Evolutionary conservation across 2,113 vertebrate species (phyloP).

Genomic region (Rynchops niger): DNA sequence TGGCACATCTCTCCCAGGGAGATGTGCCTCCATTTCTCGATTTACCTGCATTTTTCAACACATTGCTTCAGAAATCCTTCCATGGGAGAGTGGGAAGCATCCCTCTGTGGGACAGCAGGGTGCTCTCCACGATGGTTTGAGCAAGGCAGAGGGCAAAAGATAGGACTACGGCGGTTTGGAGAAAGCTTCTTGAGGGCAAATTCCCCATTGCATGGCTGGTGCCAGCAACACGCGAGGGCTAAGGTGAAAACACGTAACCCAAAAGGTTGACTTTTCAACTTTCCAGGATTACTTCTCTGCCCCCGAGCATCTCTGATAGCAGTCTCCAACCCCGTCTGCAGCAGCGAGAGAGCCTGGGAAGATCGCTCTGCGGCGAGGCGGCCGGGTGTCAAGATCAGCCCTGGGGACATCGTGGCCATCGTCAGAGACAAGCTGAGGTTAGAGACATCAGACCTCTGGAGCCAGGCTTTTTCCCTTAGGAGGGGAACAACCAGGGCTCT

Average conservation of each 20-base stretch:
- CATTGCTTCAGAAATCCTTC: not conserved
- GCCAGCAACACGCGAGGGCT: not conserved
- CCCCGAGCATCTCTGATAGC: not conserved
- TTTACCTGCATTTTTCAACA: fast-evolving
- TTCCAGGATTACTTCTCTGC: not conserved
- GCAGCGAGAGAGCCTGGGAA: not conserved
- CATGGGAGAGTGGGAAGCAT: not conserved
- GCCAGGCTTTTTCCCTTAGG: not conserved
- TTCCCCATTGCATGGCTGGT: fast-evolving
- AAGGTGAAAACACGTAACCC: not conserved
- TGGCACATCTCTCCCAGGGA: not conserved
- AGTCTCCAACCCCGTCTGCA: not conserved
- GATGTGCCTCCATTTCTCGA: not conserved
- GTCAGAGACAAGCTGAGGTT: not conserved
- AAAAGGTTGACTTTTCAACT: not conserved
- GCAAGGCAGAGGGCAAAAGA: not conserved
- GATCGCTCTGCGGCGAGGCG: not conserved
- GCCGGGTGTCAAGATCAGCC: not conserved
- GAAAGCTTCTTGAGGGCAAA: not conserved
- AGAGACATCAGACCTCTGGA: not conserved
- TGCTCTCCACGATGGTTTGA: not conserved
- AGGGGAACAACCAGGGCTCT: not conserved
- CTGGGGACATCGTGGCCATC: not conserved
- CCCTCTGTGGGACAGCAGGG: not conserved
- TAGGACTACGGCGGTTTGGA: not conserved